Evolutionary conservation across 2,888 invertebrate species (phyloP), one percentile per base, ranked within the genome.

Genomic region (Cryptosula pallasiana): DNA sequence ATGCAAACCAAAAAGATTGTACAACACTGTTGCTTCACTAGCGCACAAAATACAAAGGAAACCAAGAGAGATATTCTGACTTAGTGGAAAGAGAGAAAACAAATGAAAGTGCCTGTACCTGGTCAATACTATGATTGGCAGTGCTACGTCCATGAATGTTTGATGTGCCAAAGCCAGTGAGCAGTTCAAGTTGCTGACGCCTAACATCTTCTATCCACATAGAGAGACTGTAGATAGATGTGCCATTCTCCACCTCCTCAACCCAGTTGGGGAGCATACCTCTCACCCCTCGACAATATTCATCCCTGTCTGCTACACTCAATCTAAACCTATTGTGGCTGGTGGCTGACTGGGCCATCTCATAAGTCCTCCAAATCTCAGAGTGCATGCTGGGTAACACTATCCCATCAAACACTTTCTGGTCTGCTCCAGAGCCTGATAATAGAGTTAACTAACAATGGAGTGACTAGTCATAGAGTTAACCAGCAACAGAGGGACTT

Each of bases 261-360:
- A 27, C 13, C 63, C 63, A 63, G 9, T 63, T 25, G 16, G 63
- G 63, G 13, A 63, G 32, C 63, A 63, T 63, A 32, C 25, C 63
- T 2, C 32, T 9, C 13, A 63, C n/a, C 16, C 29, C 63, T 32
- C 32, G 20, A 32, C 32, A 13, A 63, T 63, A 63, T 9, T 63
- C 63, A 3, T 20, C 29, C 3, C n/a, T 9, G 3, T 63, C 63
- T n/a, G 20, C 5, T n/a, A 16, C 57, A 57, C 5, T 16, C 5
- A 23, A 9, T 25, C 5, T 23, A 45, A 45, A 13, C 9, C 45
- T 9, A 5, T 20, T 16, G 23, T 55, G 23, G 9, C 9, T 20
- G 3, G 13, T 23, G 13, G 13, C n/a, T 5, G 5, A 13, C 3
- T 57, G 5, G 3, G 20, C 57, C 5, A 23, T 5, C n/a, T 5